Percentiles rank a stretch among this genome's conserved stretches.
Conservation (phyloP, 2,888 invertebrate genomes). For the Beris chalybata region DNA sequence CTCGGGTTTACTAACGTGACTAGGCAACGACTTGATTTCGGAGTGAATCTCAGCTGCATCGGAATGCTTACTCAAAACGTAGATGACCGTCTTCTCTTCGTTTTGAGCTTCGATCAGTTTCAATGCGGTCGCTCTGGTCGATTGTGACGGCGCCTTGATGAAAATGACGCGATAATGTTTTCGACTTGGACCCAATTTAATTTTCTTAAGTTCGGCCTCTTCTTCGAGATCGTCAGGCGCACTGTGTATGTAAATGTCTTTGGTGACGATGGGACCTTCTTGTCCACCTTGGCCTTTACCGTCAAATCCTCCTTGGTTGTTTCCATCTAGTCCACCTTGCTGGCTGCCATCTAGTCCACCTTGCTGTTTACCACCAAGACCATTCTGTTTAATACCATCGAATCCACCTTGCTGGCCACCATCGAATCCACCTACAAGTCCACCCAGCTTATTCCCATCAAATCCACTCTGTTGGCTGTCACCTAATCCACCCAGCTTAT, state of each 20-base stretch:
- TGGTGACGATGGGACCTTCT: slow-evolving; percentile 32
- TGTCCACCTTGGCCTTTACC: no score
- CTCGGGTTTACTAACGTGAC: slow-evolving; percentile 54
- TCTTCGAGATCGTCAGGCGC: slow-evolving; percentile 40
- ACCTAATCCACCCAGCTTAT: not conserved
- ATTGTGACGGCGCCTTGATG: slow-evolving; percentile 53
- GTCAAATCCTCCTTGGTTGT: no score
- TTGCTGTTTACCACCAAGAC: no score
- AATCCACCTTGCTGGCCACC: no score
- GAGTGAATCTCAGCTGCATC: slow-evolving; percentile 51
- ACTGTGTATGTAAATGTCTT: slow-evolving; percentile 42
- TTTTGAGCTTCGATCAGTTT: slow-evolving; percentile 47
- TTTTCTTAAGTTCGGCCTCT: slow-evolving; percentile 22
- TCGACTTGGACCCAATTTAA: slow-evolving; percentile 50
- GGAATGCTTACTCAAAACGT: slow-evolving; percentile 53
- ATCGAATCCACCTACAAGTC: not conserved
- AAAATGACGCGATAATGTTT: slow-evolving; percentile 56
- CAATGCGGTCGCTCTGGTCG: slow-evolving; percentile 48
- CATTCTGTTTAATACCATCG: no score
- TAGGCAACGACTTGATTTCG: slow-evolving; percentile 49
- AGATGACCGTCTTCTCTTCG: slow-evolving; percentile 56
- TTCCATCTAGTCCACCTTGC: not conserved
- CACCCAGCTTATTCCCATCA: no score
- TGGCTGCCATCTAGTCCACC: not conserved
- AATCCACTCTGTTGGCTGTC: not conserved